Evolutionary conservation across 2,888 invertebrate genomes (phyloP), one percentile per base, ranked within the genome.

Genomic region (Dione juno): DNA sequence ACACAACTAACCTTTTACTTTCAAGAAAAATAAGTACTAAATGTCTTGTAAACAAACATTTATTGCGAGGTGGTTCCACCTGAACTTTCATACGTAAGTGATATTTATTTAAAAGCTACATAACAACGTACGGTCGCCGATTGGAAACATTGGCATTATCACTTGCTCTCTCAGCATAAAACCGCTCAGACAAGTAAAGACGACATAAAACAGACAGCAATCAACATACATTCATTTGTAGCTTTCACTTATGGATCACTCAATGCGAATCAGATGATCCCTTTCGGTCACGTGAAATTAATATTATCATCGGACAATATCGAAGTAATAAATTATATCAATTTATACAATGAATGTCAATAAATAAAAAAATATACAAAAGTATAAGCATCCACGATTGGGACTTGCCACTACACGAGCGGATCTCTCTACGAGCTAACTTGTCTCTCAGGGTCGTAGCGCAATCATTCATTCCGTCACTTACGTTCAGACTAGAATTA

Each of bases 401-500:
- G 78, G 77, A 79, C 72, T 65, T 67, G 74, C 69, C 59, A 66
- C 66, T 70, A 41, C 57, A 59, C 50, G 66, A 70, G 67, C 69
- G 68, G 66, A 52, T 67, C 50, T 71, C 37, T 64, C 64, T 28
- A 67, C 65, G 35, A 54, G 48, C 52, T 66, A 48, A 52, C 53
- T 66, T 57, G 41, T 63, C 54, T 73, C 59, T 61, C 59, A n/a
- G 43, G 59, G 59, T 41, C n/a, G 28, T 10, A 67, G 52, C 43
- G 53, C 45, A 57, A 69, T 63, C 73, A 77, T 73, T 77, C 77
- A 76, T 76, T 82, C 88, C 79, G 81, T 83, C 82, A 83, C 82
- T 82, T 82, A 85, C 82, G 84, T 82, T 83, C 82, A 85, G 89
- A 89, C 89, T 90, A 90, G 89, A 90, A 85, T 85, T 83, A 79